Percentiles rank a stretch among this genome's conserved stretches.
phyloP scores from a whole-genome alignment of 2,113 vertebrate genomes.

The Gallinago undulata region DNA sequence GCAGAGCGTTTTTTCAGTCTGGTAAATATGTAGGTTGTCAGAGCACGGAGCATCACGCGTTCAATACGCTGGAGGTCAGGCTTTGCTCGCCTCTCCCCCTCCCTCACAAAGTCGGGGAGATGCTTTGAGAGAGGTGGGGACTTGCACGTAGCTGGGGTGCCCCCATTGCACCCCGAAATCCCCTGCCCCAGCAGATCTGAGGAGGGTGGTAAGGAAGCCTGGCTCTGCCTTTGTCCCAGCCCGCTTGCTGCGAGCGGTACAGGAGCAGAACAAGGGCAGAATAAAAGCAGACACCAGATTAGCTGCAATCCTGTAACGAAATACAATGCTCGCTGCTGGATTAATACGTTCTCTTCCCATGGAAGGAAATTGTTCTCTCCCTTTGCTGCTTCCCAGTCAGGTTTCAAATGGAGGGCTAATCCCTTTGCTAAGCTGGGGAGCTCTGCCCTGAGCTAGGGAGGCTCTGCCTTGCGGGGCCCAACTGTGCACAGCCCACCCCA shows the following conservation, averaged over 20 bases:
- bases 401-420: slow-evolving; percentile 46
- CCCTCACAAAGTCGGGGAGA: background rate
- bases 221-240: slow-evolving; percentile 1
- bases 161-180: background rate
- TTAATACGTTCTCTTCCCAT: slow-evolving; percentile 24
- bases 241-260: slow-evolving; percentile 25
- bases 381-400: slow-evolving; percentile 21
- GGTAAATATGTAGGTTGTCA: background rate
- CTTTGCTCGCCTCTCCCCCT: background rate
- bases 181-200: background rate
- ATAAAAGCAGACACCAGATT: slow-evolving; percentile 61
- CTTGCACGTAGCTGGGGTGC: background rate
- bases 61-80: background rate
- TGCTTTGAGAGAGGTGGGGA: background rate
- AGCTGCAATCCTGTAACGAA: slow-evolving; percentile 62
- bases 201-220: background rate
- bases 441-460: background rate
- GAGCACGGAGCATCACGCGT: background rate
- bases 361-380: slow-evolving; percentile 17
- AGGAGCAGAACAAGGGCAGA: slow-evolving; percentile 33
- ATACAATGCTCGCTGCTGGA: slow-evolving; percentile 38
- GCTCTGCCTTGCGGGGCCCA: background rate
- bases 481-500: background rate
- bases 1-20: slow-evolving; percentile 26
- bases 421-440: background rate